Percentiles rank a stretch among this genome's conserved stretches.
Conservation (phyloP, 2,888 invertebrate genomes). For the Diloba caeruleocephala region DNA sequence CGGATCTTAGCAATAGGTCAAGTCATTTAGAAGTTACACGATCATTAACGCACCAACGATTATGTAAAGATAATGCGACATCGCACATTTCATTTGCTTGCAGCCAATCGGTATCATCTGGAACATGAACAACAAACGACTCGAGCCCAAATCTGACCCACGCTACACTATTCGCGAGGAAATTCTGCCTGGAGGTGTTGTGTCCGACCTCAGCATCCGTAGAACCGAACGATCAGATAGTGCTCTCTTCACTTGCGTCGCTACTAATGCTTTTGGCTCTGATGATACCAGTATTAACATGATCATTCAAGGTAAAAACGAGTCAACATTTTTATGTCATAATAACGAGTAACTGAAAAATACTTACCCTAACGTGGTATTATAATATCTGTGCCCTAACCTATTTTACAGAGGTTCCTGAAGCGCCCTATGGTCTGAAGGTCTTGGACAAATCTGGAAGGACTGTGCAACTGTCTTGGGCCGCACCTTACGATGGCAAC, state of each 20-base stretch:
- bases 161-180: slow-evolving; percentile 96
- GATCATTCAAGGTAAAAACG: slow-evolving; percentile 96
- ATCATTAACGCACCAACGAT: too few relatives aligned
- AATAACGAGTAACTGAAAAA: neutral
- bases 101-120: slow-evolving; percentile 97
- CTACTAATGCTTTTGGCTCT: slow-evolving; percentile 97
- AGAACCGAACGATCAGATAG: slow-evolving; percentile 96
- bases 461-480: slow-evolving; percentile 97
- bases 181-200: slow-evolving; percentile 95
- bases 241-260: slow-evolving; percentile 96
- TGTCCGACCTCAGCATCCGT: slow-evolving; percentile 96
- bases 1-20: too few relatives aligned
- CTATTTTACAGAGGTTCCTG: slow-evolving; percentile 92
- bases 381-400: too few relatives aligned
- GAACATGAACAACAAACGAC: slow-evolving; percentile 98
- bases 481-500: slow-evolving; percentile 97
- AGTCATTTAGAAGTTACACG: too few relatives aligned
- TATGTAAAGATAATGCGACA: too few relatives aligned
- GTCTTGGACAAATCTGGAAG: slow-evolving; percentile 97
- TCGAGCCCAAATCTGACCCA: slow-evolving; percentile 96
- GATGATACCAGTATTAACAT: slow-evolving; percentile 98
- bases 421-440: slow-evolving; percentile 96
- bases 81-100: slow-evolving; percentile 21
- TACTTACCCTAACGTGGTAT: slow-evolving; percentile 13
- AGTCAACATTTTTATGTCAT: neutral